Percentiles rank a stretch among this genome's conserved stretches.
Evolutionary conservation across 2,797 vertebrate genomes (phyloP).

Genomic region (Clarias laeviceps): DNA sequence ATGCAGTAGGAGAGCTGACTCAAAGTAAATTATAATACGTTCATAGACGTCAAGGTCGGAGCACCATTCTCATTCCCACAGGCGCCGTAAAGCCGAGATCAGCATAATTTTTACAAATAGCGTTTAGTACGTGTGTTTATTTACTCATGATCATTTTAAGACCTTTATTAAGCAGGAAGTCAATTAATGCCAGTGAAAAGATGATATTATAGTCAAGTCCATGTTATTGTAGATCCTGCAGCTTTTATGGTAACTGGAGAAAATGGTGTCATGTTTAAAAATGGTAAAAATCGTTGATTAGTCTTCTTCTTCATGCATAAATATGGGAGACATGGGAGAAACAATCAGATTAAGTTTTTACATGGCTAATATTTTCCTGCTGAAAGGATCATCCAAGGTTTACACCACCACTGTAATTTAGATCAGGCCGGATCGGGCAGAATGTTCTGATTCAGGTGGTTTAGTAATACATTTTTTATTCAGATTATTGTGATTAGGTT

Average conservation of each 20-base stretch:
- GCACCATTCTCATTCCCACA: constrained; percentile 9
- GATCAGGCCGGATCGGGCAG: too few relatives aligned
- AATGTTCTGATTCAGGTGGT: too few relatives aligned
- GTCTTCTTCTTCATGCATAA: not conserved
- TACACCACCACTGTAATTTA: too few relatives aligned
- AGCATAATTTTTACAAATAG: not conserved
- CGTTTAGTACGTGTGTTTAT: not conserved
- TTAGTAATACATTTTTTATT: too few relatives aligned
- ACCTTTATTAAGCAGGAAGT: not conserved
- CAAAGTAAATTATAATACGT: constrained; percentile 23
- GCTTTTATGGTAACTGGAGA: not conserved
- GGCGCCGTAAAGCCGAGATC: not conserved
- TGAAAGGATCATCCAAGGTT: too few relatives aligned
- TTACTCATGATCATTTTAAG: not conserved
- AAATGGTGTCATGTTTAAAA: not conserved
- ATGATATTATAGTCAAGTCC: not conserved
- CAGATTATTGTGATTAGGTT: not conserved
- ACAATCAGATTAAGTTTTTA: too few relatives aligned
- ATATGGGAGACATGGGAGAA: too few relatives aligned
- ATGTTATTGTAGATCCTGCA: not conserved
- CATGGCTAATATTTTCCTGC: too few relatives aligned
- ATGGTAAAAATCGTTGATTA: not conserved
- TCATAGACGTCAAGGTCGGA: constrained; percentile 20
- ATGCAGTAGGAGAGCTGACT: constrained; percentile 10
- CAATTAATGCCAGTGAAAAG: not conserved